Conservation (phyloP, 2,113 vertebrate genomes). For the Crotalus tigris region DNA sequence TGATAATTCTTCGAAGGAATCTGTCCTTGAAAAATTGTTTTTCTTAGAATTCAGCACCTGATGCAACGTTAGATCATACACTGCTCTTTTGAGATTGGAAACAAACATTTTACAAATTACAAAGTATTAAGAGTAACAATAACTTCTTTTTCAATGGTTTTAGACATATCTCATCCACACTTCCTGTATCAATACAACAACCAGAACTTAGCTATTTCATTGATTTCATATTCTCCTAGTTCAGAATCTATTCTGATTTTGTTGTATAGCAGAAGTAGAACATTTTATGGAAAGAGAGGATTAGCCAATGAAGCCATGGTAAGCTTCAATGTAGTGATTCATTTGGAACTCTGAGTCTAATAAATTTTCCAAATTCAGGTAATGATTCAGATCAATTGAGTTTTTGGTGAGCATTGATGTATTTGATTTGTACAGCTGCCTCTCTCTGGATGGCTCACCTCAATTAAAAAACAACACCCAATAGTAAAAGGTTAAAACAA, state of each 20-base stretch:
- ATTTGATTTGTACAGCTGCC: background rate
- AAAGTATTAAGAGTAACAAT: background rate
- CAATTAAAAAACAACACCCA: background rate
- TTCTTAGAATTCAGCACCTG: no score
- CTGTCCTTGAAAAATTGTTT: background rate
- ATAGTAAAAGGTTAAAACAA: background rate
- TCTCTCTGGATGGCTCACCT: background rate
- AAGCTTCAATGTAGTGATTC: background rate
- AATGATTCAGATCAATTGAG: background rate
- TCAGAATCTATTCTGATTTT: background rate
- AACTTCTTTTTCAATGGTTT: background rate
- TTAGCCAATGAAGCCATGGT: background rate
- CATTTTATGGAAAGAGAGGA: background rate
- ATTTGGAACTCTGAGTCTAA: background rate
- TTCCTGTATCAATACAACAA: background rate
- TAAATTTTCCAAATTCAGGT: background rate
- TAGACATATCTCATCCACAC: no score
- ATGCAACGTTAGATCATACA: background rate
- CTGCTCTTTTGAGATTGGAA: background rate
- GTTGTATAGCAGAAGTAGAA: background rate
- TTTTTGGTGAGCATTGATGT: background rate
- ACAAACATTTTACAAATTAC: background rate
- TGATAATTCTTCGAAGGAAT: background rate
- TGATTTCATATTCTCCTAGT: background rate
- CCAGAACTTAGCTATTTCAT: background rate